Evolutionary conservation across 2,888 invertebrate genomes (phyloP).

Genomic region (Tholera decimalis): DNA sequence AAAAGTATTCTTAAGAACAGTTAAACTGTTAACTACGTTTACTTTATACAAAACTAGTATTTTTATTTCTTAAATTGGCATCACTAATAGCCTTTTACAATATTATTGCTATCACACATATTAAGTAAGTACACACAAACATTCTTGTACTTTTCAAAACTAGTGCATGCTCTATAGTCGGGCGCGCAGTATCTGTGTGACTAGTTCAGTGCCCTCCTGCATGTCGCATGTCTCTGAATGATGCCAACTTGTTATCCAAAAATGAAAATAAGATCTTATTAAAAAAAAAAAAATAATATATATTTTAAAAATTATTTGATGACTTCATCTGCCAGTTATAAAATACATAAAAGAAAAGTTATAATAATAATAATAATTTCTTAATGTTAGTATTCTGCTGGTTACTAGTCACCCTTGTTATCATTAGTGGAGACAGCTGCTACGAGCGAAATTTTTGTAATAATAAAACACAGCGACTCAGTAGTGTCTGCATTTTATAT

Average conservation of each 20-base stretch:
- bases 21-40: conserved; percentile 26
- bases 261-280: too few relatives aligned
- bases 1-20: conserved; percentile 29
- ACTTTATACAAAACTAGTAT: neutral
- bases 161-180: neutral
- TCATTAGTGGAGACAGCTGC: too few relatives aligned
- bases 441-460: too few relatives aligned
- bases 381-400: too few relatives aligned
- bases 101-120: conserved; percentile 10
- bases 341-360: too few relatives aligned
- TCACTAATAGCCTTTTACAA: conserved; percentile 2
- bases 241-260: neutral
- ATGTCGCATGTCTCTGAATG: neutral
- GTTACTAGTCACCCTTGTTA: too few relatives aligned
- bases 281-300: too few relatives aligned
- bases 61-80: neutral
- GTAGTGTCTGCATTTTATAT: neutral
- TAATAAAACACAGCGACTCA: too few relatives aligned
- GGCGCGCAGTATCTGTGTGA: neutral
- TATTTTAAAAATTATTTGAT: too few relatives aligned
- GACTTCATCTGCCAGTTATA: too few relatives aligned
- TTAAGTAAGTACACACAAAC: neutral
- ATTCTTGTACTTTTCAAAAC: neutral
- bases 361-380: too few relatives aligned
- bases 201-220: neutral